phyloP scores from a whole-genome alignment of 2,113 vertebrate species.

The Eurystomus gularis region DNA sequence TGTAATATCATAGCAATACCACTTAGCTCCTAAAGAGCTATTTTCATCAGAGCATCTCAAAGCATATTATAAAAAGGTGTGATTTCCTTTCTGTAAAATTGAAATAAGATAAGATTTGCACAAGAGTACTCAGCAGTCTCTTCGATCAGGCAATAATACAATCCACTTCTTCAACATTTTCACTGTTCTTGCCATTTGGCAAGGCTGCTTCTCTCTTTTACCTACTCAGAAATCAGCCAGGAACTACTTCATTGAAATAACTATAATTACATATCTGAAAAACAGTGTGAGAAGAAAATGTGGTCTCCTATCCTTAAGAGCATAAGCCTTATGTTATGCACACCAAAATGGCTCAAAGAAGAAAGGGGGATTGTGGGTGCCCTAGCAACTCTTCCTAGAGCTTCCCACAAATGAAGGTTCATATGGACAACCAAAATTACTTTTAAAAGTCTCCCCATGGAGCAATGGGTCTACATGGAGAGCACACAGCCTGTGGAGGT shows the following conservation, averaged over 20 bases:
- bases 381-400: background rate
- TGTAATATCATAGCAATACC: background rate
- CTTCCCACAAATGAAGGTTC: background rate
- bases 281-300: background rate
- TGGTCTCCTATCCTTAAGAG: background rate
- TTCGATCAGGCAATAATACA: background rate
- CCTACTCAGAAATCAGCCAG: background rate
- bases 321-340: background rate
- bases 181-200: background rate
- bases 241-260: background rate
- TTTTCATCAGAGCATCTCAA: background rate
- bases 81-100: background rate
- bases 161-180: background rate
- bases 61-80: background rate
- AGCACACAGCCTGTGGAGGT: background rate
- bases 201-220: background rate
- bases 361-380: background rate
- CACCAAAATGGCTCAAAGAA: background rate
- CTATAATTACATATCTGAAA: background rate
- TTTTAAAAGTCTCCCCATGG: background rate
- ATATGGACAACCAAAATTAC: background rate
- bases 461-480: accelerated
- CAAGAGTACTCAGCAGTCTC: background rate
- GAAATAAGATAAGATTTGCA: background rate
- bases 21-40: background rate